Evolutionary conservation across 2,888 invertebrate genomes (phyloP).

Genomic region (Caenorhabditis panamensis): DNA sequence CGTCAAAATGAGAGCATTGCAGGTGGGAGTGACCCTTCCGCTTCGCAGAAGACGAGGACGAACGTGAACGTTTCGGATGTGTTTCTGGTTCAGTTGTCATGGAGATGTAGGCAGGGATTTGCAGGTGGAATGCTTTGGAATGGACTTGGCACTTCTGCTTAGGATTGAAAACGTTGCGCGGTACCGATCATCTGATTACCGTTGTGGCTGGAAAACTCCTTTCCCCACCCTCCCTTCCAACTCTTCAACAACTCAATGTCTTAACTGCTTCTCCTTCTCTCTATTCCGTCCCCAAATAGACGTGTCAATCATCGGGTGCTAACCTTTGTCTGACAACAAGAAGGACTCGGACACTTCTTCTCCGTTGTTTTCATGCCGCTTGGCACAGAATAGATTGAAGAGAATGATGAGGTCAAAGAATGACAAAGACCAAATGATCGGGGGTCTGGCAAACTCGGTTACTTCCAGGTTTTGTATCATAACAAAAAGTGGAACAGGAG

Average conservation of each 20-base stretch:
- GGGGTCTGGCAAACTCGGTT: neutral
- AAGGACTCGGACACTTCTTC: slow-evolving; percentile 16
- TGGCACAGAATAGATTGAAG: slow-evolving; percentile 2
- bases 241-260: neutral
- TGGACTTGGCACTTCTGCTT: neutral
- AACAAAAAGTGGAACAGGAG: neutral
- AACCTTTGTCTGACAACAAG: slow-evolving; percentile 37
- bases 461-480: slow-evolving; percentile 10
- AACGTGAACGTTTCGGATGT: slow-evolving; percentile 7
- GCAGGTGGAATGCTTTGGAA: neutral
- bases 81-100: slow-evolving; percentile 60
- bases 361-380: slow-evolving; percentile 17
- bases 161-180: neutral
- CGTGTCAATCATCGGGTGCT: slow-evolving; percentile 44
- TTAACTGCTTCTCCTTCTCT: neutral
- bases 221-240: neutral
- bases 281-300: slow-evolving; percentile 30
- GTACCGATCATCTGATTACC: too few species aligned
- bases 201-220: too few species aligned
- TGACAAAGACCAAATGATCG: neutral
- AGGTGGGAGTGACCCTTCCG: slow-evolving; percentile 49
- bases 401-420: slow-evolving; percentile 29
- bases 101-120: slow-evolving; percentile 28
- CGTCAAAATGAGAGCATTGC: slow-evolving; percentile 9
- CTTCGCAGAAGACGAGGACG: slow-evolving; percentile 45